Percentiles rank a stretch among this genome's conserved stretches.
Conservation (phyloP, 2,113 vertebrate species). For the chimpanzee (Pan troglodytes) region NHGRI_mPanTro3-v2.1_pri NC_072407.2:39823501-39824000, state of each 20-base stretch:
- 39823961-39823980: not conserved
- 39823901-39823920: not conserved
- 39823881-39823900: conserved; percentile 42
- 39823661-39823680: not conserved
- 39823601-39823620: not conserved
- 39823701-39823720: not conserved
- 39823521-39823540: not conserved
- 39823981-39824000: not conserved
- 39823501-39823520: not conserved
- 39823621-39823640: not conserved
- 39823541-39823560: not conserved
- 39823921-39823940: not conserved
- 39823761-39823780: not conserved
- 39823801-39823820: conserved; percentile 51
- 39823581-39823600: not conserved
- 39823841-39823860: conserved; percentile 31
- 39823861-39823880: not conserved
- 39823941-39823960: not conserved
- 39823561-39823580: not conserved
- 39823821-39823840: conserved; percentile 1
- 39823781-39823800: conserved; percentile 45
- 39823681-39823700: not conserved
- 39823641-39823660: not conserved
- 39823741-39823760: conserved; percentile 25
- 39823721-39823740: conserved; percentile 4